These are phyloP conservation scores for Dunckerocampus dactyliophorus DNA, from an alignment of 2,113 vertebrate genomes.

Conservation along the genomic window DNA sequence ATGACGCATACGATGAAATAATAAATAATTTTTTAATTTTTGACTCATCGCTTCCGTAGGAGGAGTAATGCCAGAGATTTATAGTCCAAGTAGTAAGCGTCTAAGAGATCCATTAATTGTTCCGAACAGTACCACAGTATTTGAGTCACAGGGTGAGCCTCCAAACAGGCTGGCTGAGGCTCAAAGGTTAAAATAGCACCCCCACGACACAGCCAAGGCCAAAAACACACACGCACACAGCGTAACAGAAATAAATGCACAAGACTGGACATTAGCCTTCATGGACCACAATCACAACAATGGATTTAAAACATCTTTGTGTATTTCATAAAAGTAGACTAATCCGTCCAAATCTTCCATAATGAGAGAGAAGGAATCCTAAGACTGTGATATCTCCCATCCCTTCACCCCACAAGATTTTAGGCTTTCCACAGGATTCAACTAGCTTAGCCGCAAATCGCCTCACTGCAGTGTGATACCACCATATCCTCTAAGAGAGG, in stretches of 20 bases:
- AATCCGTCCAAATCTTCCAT: conserved; percentile 69
- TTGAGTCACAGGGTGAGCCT: conserved; percentile 55
- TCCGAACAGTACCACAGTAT: conserved; percentile 41
- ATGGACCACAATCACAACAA: conserved; percentile 50
- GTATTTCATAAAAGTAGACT: conserved; percentile 63
- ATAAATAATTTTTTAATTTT: conserved; percentile 38
- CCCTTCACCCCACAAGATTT: conserved; percentile 69
- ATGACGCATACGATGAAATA: conserved; percentile 47
- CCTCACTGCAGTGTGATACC: conserved; percentile 60
- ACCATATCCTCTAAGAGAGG: conserved; percentile 57
- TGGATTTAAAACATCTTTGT: conserved; percentile 63
- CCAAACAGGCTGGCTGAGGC: conserved; percentile 43
- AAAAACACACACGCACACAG: conserved; percentile 1
- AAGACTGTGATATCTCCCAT: conserved; percentile 71
- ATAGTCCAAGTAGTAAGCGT: conserved; percentile 55
- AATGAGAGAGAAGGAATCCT: conserved; percentile 70
- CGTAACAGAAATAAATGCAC: conserved; percentile 28
- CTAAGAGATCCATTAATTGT: conserved; percentile 61
- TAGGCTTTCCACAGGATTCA: conserved; percentile 69
- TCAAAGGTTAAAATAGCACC: conserved; percentile 37
- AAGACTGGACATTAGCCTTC: conserved; percentile 47
- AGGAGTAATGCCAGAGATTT: conserved; percentile 70
- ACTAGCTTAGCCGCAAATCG: conserved; percentile 70
- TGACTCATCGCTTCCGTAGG: conserved; percentile 53
- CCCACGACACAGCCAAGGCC: conserved; percentile 12